phyloP scores from a whole-genome alignment of 2,797 vertebrate genomes.

The Apogon talboti region DNA sequence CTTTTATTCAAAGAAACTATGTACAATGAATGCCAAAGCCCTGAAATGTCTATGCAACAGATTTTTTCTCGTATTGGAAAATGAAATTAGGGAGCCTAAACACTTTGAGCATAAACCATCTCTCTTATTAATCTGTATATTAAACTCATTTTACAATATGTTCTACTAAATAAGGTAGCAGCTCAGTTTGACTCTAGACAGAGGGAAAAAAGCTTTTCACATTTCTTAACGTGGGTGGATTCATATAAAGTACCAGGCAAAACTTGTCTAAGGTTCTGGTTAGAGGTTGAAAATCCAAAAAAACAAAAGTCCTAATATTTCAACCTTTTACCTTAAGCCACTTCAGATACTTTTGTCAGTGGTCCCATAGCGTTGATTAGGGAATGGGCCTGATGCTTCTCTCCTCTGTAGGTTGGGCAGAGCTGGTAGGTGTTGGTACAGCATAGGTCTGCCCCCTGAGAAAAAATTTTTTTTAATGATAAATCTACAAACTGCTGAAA shows the following conservation, averaged over 20 bases:
- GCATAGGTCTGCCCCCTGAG: constrained; percentile 87
- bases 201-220: neutral
- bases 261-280: constrained; percentile 1
- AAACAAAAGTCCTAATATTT: constrained; percentile 5
- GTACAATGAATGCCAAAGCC: constrained; percentile 27
- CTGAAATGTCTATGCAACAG: constrained; percentile 46
- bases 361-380: constrained; percentile 83
- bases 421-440: constrained; percentile 87
- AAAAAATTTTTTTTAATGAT: constrained; percentile 34
- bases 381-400: constrained; percentile 80
- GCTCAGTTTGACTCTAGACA: constrained; percentile 58
- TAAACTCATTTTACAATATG: constrained; percentile 45
- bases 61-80: constrained; percentile 34
- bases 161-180: constrained; percentile 66
- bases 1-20: constrained; percentile 20
- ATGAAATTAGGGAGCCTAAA: constrained; percentile 38
- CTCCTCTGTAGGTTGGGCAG: constrained; percentile 86
- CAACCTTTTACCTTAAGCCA: constrained; percentile 68
- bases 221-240: constrained; percentile 21
- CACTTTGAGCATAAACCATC: constrained; percentile 83
- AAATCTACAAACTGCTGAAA: constrained; percentile 17
- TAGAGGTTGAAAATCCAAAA: constrained; percentile 7
- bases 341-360: constrained; percentile 89
- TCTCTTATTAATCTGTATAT: constrained; percentile 51
- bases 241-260: constrained; percentile 6